Percentiles rank a stretch among this genome's conserved stretches.
phyloP scores from a whole-genome alignment of 2,888 invertebrate genomes.

The Leptinotarsa haldemani region DNA sequence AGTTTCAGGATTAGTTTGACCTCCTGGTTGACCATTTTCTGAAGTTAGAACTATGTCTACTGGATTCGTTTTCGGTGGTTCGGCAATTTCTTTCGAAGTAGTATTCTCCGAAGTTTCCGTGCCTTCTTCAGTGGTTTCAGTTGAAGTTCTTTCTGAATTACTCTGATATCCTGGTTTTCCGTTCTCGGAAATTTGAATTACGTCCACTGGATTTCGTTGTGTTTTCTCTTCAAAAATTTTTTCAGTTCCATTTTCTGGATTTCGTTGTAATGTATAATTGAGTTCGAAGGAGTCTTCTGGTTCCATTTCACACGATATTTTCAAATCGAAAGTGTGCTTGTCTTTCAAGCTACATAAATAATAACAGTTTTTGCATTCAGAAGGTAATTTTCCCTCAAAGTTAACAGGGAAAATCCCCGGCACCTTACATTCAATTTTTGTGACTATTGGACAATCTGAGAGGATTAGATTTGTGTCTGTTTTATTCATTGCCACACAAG shows the following conservation, averaged over 20 bases:
- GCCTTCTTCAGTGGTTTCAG: background rate
- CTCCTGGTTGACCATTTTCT: background rate
- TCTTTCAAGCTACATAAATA: conserved; percentile 14
- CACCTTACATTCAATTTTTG: conserved; percentile 5
- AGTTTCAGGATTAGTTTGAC: background rate
- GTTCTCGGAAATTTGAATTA: background rate
- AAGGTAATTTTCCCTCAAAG: background rate
- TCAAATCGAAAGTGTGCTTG: conserved; percentile 11
- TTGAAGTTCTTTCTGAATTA: background rate
- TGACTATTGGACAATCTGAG: conserved; percentile 16
- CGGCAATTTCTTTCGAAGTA: background rate
- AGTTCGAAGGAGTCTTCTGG: background rate
- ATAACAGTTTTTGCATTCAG: conserved; percentile 2
- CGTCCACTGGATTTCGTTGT: background rate
- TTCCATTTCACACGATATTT: conserved; percentile 16
- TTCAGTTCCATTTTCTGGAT: background rate
- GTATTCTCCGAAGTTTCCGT: background rate
- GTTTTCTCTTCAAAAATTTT: background rate
- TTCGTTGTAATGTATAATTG: no score
- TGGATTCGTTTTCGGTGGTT: background rate
- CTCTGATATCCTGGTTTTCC: background rate
- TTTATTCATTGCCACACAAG: background rate
- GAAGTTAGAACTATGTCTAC: background rate
- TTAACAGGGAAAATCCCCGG: conserved; percentile 1
- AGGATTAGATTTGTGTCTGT: background rate